Percentiles rank a stretch among this genome's conserved stretches.
Evolutionary conservation across 1,140 invertebrate genomes (phyloP).

Genomic region (Aphelinus atriplicis): DNA sequence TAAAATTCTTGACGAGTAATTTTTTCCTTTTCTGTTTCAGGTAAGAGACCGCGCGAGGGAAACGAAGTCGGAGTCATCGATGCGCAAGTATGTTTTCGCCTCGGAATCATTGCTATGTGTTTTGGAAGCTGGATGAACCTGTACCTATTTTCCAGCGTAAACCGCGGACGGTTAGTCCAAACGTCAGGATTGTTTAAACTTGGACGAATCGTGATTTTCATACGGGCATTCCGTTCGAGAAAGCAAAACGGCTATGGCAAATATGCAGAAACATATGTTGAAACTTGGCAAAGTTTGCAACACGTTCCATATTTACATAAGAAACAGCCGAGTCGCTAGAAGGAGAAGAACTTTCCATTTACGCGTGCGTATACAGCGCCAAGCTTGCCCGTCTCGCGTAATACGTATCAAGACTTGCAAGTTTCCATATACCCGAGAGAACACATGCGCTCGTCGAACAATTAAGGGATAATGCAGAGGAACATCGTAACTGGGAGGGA

Average conservation of each 20-base stretch:
- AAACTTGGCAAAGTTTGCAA: constrained; percentile 38
- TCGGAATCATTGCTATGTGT: no score
- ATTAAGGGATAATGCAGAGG: neutral
- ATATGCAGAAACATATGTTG: constrained; percentile 33
- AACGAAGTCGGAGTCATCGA: neutral
- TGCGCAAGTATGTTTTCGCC: neutral
- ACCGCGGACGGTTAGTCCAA: no score
- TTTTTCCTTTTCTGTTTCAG: constrained; percentile 26
- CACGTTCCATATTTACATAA: constrained; percentile 40
- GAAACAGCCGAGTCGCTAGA: constrained; percentile 25
- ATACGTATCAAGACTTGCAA: constrained; percentile 4
- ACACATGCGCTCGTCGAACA: no score
- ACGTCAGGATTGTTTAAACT: no score
- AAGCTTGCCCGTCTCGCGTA: constrained; percentile 5
- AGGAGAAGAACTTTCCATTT: constrained; percentile 39
- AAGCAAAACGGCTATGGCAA: neutral
- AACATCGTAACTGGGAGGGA: neutral
- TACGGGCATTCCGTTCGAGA: no score
- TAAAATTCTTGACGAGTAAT: neutral
- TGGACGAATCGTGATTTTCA: no score
- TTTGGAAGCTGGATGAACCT: no score
- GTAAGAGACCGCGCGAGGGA: neutral
- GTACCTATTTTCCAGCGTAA: neutral
- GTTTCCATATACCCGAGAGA: neutral
- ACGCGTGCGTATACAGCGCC: neutral